Percentiles rank a stretch among this genome's conserved stretches.
Conservation (phyloP, 1,140 invertebrate species). For the Rhopalosiphum maidis region DNA sequence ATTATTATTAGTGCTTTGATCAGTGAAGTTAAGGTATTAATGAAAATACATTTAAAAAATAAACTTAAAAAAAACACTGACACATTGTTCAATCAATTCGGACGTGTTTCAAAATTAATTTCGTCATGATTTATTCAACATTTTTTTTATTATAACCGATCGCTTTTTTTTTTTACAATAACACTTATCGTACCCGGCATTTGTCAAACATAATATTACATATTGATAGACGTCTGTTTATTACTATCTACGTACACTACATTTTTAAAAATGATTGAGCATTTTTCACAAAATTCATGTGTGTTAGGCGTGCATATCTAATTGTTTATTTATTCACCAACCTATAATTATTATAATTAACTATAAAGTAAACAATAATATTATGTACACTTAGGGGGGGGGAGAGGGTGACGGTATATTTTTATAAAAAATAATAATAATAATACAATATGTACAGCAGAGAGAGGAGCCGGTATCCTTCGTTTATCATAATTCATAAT, state of each 20-base stretch:
- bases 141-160: background rate
- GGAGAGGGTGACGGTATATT: background rate
- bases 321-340: background rate
- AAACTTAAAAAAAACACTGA: background rate
- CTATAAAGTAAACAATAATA: background rate
- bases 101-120: constrained; percentile 40
- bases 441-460: background rate
- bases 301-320: background rate
- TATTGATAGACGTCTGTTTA: background rate
- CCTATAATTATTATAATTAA: constrained; percentile 12
- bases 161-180: background rate
- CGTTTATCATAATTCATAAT: background rate
- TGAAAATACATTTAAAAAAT: background rate
- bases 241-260: background rate
- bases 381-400: background rate
- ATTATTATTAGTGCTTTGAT: background rate
- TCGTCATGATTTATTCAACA: background rate
- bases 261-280: constrained; percentile 22
- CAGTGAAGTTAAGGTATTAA: background rate
- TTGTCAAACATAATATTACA: background rate
- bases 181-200: background rate
- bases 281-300: constrained; percentile 1
- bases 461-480: background rate
- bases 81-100: constrained; percentile 24
- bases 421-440: background rate